These are phyloP conservation scores for Ptychadena robeensis DNA, from an alignment of 2,797 vertebrate genomes.

Conservation along the genomic window DNA sequence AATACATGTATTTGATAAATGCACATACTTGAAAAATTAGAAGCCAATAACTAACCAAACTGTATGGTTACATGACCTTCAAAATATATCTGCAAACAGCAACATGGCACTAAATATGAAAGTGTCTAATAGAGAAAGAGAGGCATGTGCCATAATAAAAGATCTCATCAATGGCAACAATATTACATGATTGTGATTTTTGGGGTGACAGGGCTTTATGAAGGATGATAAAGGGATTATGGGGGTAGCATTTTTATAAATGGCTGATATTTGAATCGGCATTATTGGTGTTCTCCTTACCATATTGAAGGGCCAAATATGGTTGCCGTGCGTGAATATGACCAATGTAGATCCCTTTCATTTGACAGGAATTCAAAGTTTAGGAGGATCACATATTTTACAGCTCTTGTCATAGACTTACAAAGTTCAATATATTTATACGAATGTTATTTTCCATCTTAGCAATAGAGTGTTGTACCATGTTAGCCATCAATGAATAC, in stretches of 20 bases:
- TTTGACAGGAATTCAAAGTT: neutral
- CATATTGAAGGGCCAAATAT: neutral
- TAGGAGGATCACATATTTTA: neutral
- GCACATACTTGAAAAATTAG: neutral
- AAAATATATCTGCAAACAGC: neutral
- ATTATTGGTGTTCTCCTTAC: neutral
- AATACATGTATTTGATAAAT: neutral
- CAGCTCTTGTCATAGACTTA: too few species aligned
- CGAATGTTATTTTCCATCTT: too few species aligned
- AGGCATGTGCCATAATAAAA: neutral
- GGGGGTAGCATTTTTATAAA: too few species aligned
- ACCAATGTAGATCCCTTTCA: neutral
- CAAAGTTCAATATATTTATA: too few species aligned
- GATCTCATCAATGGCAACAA: neutral
- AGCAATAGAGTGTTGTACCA: too few species aligned
- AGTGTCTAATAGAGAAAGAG: too few species aligned
- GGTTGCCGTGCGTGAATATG: neutral
- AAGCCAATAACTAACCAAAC: neutral
- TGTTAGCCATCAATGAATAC: too few species aligned
- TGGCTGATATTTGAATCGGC: neutral
- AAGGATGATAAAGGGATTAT: neutral
- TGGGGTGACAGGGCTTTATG: neutral
- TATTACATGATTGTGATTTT: neutral
- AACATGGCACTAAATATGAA: neutral
- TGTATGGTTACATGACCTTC: neutral